Percentiles rank a stretch among this genome's conserved stretches.
Conservation (phyloP, 1,140 invertebrate genomes). For the Trinorchestia longiramus region DNA sequence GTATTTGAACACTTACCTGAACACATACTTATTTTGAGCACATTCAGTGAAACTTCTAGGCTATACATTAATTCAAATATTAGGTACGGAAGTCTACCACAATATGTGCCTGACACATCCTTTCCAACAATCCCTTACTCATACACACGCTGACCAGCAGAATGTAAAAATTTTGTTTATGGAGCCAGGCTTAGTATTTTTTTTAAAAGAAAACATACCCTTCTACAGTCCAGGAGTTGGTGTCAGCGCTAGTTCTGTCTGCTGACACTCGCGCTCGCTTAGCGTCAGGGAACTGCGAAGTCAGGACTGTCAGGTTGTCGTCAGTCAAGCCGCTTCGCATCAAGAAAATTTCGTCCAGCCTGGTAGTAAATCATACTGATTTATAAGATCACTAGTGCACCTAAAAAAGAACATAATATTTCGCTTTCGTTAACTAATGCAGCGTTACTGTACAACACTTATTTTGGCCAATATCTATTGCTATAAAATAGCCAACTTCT, state of each 20-base stretch:
- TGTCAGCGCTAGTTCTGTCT: background rate
- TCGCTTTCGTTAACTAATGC: background rate
- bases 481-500: too few species aligned
- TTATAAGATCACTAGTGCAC: background rate
- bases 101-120: too few species aligned
- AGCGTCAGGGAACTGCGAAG: background rate
- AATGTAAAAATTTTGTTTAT: too few species aligned
- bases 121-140: too few species aligned
- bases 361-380: background rate
- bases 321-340: slow-evolving; percentile 3
- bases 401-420: background rate
- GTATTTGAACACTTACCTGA: too few species aligned
- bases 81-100: too few species aligned
- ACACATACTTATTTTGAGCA: too few species aligned
- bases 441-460: background rate
- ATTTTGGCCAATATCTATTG: too few species aligned
- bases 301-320: background rate
- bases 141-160: too few species aligned
- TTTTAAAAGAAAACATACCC: background rate
- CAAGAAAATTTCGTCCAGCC: slow-evolving; percentile 22
- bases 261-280: background rate
- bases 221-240: background rate
- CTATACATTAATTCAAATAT: too few species aligned
- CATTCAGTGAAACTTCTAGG: too few species aligned
- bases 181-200: too few species aligned